Evolutionary conservation across 2,797 vertebrate species (phyloP).

Genomic region (Phrynocephalus forsythii): DNA sequence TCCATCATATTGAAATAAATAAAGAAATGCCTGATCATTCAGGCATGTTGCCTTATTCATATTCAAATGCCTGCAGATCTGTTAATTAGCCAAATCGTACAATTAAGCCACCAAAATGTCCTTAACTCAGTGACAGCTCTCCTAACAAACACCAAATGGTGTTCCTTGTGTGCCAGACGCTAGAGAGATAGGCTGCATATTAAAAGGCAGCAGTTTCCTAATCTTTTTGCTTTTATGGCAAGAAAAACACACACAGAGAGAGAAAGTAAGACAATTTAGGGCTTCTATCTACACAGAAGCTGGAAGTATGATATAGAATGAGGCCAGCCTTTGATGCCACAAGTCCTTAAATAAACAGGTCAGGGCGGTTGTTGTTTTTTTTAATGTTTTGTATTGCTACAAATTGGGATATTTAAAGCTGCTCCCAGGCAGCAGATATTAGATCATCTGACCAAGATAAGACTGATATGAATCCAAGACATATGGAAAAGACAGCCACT

Average conservation of each 20-base stretch:
- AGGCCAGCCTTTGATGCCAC: neutral
- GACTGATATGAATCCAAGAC: neutral
- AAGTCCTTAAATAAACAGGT: neutral
- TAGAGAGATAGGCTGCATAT: neutral
- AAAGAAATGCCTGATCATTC: neutral
- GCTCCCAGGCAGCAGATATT: neutral
- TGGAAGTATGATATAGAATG: neutral
- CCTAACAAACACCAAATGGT: constrained; percentile 15
- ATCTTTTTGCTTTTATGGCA: neutral
- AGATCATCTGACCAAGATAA: neutral
- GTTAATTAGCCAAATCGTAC: constrained; percentile 4
- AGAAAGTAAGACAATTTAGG: neutral
- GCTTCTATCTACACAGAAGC: neutral
- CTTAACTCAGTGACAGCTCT: neutral
- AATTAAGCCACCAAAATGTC: neutral
- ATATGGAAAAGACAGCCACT: neutral
- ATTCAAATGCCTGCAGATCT: neutral
- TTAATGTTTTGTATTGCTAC: neutral
- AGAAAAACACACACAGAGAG: neutral
- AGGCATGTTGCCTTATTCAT: neutral
- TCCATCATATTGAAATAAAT: neutral
- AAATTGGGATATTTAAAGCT: neutral
- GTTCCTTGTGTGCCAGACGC: neutral
- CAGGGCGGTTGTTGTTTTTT: too few relatives aligned
- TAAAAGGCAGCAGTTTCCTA: neutral